phyloP scores from a whole-genome alignment of 2,113 vertebrate species.

The Neodontobutis hainanensis region DNA sequence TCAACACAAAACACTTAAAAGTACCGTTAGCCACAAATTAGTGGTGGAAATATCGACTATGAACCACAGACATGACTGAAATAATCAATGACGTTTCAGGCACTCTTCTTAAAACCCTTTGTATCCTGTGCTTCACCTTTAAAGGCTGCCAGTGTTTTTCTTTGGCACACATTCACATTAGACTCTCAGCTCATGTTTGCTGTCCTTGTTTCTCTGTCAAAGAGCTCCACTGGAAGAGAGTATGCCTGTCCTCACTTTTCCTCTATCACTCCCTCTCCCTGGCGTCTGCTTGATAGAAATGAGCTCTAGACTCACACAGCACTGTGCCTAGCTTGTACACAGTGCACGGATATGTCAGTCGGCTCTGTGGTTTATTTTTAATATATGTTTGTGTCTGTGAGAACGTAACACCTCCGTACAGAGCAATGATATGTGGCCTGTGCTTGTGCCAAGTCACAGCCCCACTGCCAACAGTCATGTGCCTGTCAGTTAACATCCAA shows the following conservation, averaged over 20 bases:
- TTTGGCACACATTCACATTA: conserved; percentile 18
- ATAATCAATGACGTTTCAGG: conserved; percentile 25
- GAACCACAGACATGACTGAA: conserved; percentile 15
- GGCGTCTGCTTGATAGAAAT: conserved; percentile 10
- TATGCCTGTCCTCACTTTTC: conserved; percentile 32
- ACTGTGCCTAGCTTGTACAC: neutral
- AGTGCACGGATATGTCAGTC: conserved; percentile 26
- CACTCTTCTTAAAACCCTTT: conserved; percentile 17
- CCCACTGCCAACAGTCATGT: conserved; percentile 40
- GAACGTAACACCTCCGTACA: conserved; percentile 20
- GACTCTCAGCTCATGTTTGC: conserved; percentile 40
- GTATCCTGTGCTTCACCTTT: conserved; percentile 21
- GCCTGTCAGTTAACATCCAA: conserved; percentile 42
- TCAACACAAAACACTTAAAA: neutral
- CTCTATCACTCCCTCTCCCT: conserved; percentile 30
- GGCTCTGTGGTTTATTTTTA: conserved; percentile 14
- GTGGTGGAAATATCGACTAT: conserved; percentile 21
- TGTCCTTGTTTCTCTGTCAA: conserved; percentile 33
- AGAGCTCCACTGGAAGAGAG: conserved; percentile 33
- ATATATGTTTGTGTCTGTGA: conserved; percentile 21
- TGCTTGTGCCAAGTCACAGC: conserved; percentile 46
- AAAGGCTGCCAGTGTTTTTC: conserved; percentile 16
- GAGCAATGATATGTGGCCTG: conserved; percentile 29
- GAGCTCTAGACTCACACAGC: neutral
- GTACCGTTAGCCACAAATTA: neutral